A percentile compares a stretch with the other conserved stretches of the same genome.
Conservation (phyloP, 1,140 invertebrate genomes). For the Physella acuta region DNA sequence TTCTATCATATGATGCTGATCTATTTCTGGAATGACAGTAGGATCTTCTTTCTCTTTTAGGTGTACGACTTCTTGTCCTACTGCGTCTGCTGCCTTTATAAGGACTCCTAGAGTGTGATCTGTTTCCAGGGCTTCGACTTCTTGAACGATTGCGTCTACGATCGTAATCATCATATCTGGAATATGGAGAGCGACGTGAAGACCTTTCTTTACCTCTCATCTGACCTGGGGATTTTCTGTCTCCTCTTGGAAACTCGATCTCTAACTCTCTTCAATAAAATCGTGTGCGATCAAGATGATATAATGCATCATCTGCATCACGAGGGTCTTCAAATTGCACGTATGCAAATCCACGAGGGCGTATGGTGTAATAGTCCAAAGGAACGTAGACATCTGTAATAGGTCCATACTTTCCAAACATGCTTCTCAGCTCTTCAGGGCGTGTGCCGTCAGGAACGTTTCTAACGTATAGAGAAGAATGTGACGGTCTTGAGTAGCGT, state of each 20-base stretch:
- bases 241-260: slow-evolving; percentile 65
- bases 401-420: slow-evolving; percentile 63
- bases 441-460: slow-evolving; percentile 49
- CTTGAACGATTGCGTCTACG: no score
- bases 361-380: slow-evolving; percentile 61
- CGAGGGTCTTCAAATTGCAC: slow-evolving; percentile 64
- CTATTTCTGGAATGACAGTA: no score
- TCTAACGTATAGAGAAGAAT: slow-evolving; percentile 50
- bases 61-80: no score
- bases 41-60: no score
- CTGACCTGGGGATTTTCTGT: slow-evolving; percentile 58
- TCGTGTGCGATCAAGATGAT: slow-evolving; percentile 60
- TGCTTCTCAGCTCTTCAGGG: slow-evolving; percentile 56
- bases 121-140: no score
- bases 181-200: not conserved
- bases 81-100: no score
- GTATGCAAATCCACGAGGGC: slow-evolving; percentile 62
- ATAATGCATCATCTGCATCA: slow-evolving; percentile 64
- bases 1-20: no score
- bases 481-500: slow-evolving; percentile 45
- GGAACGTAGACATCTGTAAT: slow-evolving; percentile 63
- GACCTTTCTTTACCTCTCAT: slow-evolving; percentile 28
- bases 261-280: no score
- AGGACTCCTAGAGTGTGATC: no score
- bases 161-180: no score